These are phyloP conservation scores for Babyrousa celebensis DNA, from an alignment of 2,797 vertebrate species.

Conservation along the genomic window DNA sequence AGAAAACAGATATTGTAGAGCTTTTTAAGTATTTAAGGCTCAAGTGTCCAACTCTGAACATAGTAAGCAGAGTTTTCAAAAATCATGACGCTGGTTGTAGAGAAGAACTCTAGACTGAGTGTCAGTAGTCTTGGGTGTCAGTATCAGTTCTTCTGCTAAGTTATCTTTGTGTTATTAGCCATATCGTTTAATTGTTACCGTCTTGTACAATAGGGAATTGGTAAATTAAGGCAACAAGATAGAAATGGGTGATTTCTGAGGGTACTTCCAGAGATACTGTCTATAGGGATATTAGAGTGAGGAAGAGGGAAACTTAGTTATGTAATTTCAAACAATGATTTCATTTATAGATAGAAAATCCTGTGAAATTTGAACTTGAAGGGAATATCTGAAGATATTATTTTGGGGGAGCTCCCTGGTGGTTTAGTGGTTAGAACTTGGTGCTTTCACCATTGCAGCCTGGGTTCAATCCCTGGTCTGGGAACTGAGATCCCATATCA, in stretches of 20 bases:
- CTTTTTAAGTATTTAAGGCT: not conserved
- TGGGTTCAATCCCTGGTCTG: too few relatives aligned
- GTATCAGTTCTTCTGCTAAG: not conserved
- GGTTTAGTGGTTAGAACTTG: too few relatives aligned
- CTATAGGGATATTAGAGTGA: not conserved
- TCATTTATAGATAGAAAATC: not conserved
- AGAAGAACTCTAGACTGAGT: not conserved
- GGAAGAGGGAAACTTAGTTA: not conserved
- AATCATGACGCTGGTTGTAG: not conserved
- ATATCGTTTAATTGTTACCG: not conserved
- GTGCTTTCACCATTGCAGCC: too few relatives aligned
- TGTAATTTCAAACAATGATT: not conserved
- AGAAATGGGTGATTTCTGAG: not conserved
- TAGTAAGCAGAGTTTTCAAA: constrained; percentile 4
- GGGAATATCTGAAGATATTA: not conserved
- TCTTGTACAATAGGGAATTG: not conserved
- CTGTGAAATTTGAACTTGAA: not conserved
- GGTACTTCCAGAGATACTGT: not conserved
- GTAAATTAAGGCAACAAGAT: not conserved
- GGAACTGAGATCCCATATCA: too few relatives aligned
- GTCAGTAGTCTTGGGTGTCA: not conserved
- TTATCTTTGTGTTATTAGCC: not conserved
- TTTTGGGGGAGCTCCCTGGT: too few relatives aligned
- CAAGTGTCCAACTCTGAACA: not conserved
- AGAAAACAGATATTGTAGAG: not conserved